Conservation (phyloP, 2,797 vertebrate genomes). For the Enteromius fasciolatus region DNA sequence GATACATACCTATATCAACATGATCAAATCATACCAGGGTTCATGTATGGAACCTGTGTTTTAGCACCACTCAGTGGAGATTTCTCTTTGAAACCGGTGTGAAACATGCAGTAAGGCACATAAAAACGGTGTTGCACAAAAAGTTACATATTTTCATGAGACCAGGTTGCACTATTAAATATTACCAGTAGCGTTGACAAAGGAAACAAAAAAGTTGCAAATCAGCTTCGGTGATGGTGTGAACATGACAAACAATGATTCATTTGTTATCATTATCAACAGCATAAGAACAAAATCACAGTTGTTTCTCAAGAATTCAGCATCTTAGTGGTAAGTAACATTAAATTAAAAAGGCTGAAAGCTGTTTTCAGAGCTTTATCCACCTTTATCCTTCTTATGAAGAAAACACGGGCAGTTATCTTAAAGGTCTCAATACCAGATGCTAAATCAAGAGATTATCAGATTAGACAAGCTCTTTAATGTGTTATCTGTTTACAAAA, state of each 20-base stretch:
- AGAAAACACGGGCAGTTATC: constrained; percentile 15
- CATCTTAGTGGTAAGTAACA: background rate
- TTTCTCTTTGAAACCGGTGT: too few species aligned
- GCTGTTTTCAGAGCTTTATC: constrained; percentile 12
- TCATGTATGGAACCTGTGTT: too few species aligned
- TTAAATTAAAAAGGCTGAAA: constrained; percentile 24
- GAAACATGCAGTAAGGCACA: too few species aligned
- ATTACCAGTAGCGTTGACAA: background rate
- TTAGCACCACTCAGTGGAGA: too few species aligned
- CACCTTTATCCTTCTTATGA: constrained; percentile 14
- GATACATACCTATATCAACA: too few species aligned
- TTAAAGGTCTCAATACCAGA: constrained; percentile 44
- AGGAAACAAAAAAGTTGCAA: constrained; percentile 4
- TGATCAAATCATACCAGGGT: too few species aligned
- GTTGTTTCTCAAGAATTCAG: background rate
- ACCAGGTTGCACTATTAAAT: background rate
- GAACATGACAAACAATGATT: constrained; percentile 4
- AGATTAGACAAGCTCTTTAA: constrained; percentile 65
- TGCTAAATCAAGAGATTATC: constrained; percentile 65
- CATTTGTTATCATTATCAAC: background rate
- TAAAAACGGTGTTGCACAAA: too few species aligned
- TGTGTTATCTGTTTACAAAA: constrained; percentile 63
- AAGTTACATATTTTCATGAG: too few species aligned
- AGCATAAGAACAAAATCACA: background rate
- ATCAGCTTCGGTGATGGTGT: background rate